A percentile compares a stretch with the other conserved stretches of the same genome.
Evolutionary conservation across 1,140 invertebrate genomes (phyloP).

Genomic region (Halotydeus destructor): DNA sequence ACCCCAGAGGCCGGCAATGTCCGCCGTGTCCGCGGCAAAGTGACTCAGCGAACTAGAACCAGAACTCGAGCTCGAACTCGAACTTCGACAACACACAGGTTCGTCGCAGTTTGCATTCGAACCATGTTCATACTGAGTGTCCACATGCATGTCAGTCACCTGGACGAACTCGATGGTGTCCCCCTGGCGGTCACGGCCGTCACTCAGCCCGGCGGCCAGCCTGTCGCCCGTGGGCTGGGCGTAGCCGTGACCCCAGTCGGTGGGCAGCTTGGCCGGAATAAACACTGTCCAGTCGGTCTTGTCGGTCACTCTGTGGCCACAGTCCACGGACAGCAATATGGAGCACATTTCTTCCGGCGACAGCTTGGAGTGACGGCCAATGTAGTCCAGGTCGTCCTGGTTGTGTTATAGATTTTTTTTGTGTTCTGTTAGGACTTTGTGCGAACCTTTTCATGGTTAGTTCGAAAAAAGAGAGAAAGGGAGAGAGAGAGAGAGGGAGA

Average conservation of each 20-base stretch:
- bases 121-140: slow-evolving; percentile 73
- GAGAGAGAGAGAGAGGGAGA: too few relatives aligned
- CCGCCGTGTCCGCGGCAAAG: not conserved
- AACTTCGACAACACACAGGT: slow-evolving; percentile 55
- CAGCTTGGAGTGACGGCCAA: slow-evolving; percentile 4
- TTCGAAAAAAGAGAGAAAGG: too few relatives aligned
- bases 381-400: slow-evolving; percentile 7
- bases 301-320: not conserved
- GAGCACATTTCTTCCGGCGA: slow-evolving; percentile 5
- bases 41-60: too few relatives aligned
- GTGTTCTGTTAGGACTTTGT: too few relatives aligned
- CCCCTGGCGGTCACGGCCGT: too few relatives aligned
- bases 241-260: too few relatives aligned
- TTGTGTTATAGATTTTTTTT: too few relatives aligned
- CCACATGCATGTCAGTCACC: slow-evolving; percentile 76
- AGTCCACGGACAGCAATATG: slow-evolving; percentile 5
- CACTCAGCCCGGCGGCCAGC: too few relatives aligned
- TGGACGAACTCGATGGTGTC: too few relatives aligned
- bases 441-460: too few relatives aligned
- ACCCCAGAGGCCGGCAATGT: not conserved
- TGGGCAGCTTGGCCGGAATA: not conserved
- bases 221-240: too few relatives aligned
- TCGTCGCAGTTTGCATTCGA: slow-evolving; percentile 71
- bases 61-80: too few relatives aligned
- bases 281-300: slow-evolving; percentile 1